Evolutionary conservation across 2,888 invertebrate species (phyloP), one percentile per base, ranked within the genome.

Genomic region (Drosophila niveifrons): DNA sequence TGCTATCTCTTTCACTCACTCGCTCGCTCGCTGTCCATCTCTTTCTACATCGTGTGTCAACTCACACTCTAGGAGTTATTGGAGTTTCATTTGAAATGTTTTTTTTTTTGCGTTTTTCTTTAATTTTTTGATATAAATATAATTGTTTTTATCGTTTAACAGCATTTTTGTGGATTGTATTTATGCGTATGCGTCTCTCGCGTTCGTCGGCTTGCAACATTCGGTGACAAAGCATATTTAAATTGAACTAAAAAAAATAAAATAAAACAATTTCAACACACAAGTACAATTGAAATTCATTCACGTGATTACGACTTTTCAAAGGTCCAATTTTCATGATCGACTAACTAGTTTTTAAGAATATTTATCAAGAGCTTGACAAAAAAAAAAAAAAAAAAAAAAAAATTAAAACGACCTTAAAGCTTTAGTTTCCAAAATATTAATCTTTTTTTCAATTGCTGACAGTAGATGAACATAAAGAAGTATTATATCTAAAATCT

Each of bases 1-100:
- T 13, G 34, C 36, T 57, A 51, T 55, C 44, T 51, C 47, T 69
- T 39, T 58, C 23, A 57, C 44, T 53, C 44, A n/a, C n/a, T 56
- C 23, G 13, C 31, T 55, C 52, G n/a, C 39, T 41, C 8, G 39
- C 2, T 15, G 1, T 13, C 15, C 13, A 15, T 39, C 58, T 51
- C 52, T 46, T 29, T 55, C 55, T 55, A 55, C 55, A 55, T 44
- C 17, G 43, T 55, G 55, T 52, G 13, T 36, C 18, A 18, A 17
- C 52, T 43, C 15, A 28, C 39, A 44, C 31, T 44, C 55, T 44
- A 55, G 44, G 13, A 56, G 44, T 56, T 44, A 31, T 56, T 44
- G 43, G 55, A 44, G 43, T 31, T 53, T 52, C 4, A 1, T 11
- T 55, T 36, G 34, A 34, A 18, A 9, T 52, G 44, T 17, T 17